Conservation (phyloP, 2,113 vertebrate species). For the Potamarius usumacintae region DNA sequence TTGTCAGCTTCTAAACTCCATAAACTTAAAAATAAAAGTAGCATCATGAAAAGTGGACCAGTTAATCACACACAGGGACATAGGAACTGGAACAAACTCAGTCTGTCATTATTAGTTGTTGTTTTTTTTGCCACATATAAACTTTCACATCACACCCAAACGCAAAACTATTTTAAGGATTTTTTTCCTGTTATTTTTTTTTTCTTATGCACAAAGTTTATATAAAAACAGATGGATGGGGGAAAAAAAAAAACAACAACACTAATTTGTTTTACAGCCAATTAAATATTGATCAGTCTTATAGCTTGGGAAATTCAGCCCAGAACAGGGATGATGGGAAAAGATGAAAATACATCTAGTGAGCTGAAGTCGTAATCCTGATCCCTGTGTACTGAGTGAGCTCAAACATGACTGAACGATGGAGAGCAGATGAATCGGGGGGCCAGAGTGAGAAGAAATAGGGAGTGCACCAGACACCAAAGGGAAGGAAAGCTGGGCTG, state of each 20-base stretch:
- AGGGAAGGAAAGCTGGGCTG: conserved; percentile 21
- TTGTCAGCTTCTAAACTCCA: neutral
- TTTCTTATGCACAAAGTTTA: conserved; percentile 2
- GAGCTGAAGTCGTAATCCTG: conserved; percentile 12
- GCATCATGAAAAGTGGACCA: neutral
- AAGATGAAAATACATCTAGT: conserved; percentile 5
- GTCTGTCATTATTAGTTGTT: neutral
- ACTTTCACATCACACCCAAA: conserved; percentile 4
- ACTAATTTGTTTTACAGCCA: neutral
- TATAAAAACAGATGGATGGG: conserved; percentile 3
- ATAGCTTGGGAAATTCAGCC: neutral
- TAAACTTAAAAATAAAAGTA: too few species aligned
- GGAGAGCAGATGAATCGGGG: conserved; percentile 47
- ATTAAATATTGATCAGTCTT: conserved; percentile 21
- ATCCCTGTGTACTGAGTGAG: conserved; percentile 16
- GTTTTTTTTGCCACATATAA: neutral
- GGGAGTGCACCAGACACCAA: neutral
- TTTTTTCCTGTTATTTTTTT: neutral
- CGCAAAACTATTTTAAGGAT: neutral
- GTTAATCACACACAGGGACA: neutral
- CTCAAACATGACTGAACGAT: conserved; percentile 40
- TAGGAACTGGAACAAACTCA: neutral
- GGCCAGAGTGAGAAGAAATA: neutral
- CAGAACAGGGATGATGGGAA: conserved; percentile 1
- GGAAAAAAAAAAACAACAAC: neutral